Evolutionary conservation across 2,888 invertebrate genomes (phyloP), one percentile per base, ranked within the genome.

Genomic region (Asteroscopus sphinx): DNA sequence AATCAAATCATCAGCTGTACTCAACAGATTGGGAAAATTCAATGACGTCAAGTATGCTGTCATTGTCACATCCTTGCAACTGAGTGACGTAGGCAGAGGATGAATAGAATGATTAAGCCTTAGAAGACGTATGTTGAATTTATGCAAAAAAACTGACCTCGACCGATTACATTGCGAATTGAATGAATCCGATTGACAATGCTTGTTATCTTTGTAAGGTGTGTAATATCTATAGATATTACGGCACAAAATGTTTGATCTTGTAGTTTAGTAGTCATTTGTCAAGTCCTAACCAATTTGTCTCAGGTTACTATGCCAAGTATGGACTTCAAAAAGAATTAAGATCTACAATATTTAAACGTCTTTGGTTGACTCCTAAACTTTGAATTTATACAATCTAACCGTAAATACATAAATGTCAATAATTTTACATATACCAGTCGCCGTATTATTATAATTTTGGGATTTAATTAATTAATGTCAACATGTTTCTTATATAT

Each of bases 131-230:
- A 37, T 61, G 47, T 49, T 54, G 39, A 55, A 28, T 49, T 17
- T 67, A 12, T 35, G 54, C 59, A 41, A 69, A 58, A n/a, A 56
- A 32, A 13, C 33, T 16, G 47, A 53, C 72, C 67, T 69, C 53
- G 48, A 61, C 49, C 56, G 37, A 37, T 37, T 55, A 71, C 49
- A 71, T 60, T 66, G 55, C 26, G n/a, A n/a, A n/a, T n/a, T 17
- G 40, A 42, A 33, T 37, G 36, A 28, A 65, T 54, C 37, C 33
- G 28, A 41, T 21, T 51, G 33, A 30, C 21, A 32, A 33, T 32
- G 26, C 26, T 25, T 39, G 13, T 37, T 62, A 36, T 12, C 39
- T 30, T 16, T 36, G 13, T 11, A 55, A 36, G 0, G 9, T 1
- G 9, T 45, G 41, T 25, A 39, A 12, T 44, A 49, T 33, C 15